Conservation (phyloP, 2,888 invertebrate species). For the Pycnomerus fuliginosus region DNA sequence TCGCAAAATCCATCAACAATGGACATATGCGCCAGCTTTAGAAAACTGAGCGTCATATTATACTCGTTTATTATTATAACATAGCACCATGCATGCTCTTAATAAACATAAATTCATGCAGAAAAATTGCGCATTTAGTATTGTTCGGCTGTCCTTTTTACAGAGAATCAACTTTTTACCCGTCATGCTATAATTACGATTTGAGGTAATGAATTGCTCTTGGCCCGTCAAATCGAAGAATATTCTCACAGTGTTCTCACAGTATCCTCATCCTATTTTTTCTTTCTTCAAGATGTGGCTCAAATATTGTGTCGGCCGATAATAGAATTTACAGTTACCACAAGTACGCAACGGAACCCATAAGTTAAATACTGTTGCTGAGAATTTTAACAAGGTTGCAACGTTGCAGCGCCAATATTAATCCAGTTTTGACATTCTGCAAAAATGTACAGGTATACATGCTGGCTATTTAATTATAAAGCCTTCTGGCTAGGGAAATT, state of each 20-base stretch:
- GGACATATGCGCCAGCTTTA: constrained; percentile 11
- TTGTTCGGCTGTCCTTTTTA: neutral
- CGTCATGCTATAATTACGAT: constrained; percentile 8
- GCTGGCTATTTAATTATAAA: no score
- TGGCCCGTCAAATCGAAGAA: constrained; percentile 8
- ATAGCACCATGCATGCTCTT: constrained; percentile 4
- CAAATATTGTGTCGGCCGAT: constrained; percentile 11
- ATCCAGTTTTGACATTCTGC: no score
- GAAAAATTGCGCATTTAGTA: constrained; percentile 2
- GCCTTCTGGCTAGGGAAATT: no score
- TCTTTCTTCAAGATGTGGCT: constrained; percentile 15
- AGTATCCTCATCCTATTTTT: constrained; percentile 6
- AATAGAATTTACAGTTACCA: constrained; percentile 11
- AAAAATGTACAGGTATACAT: no score
- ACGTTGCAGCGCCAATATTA: no score
- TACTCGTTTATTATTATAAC: constrained; percentile 11
- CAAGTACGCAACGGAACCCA: no score
- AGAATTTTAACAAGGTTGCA: no score
- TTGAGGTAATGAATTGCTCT: constrained; percentile 5
- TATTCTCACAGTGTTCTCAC: constrained; percentile 4
- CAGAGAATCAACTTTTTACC: constrained; percentile 3
- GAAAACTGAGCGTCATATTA: constrained; percentile 4
- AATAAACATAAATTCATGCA: constrained; percentile 7
- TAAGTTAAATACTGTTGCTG: no score
- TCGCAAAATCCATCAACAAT: constrained; percentile 14